phyloP scores from a whole-genome alignment of 1,140 invertebrate species.

The Drosophila santomea region DNA sequence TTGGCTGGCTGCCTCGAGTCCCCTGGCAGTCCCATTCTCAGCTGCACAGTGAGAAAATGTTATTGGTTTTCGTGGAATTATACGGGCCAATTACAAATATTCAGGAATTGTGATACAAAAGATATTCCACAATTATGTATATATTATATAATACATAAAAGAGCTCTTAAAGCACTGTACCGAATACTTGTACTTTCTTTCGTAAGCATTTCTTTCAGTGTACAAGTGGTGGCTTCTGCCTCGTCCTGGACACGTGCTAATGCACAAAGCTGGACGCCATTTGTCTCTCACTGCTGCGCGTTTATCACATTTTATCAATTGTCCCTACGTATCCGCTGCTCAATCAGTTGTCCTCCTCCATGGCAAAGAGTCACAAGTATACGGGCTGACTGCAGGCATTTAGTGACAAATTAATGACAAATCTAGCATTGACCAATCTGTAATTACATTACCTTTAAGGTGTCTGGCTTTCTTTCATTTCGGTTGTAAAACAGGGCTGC shows the following conservation, averaged over 20 bases:
- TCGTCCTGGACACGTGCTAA: slow-evolving; percentile 56
- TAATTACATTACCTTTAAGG: slow-evolving; percentile 73
- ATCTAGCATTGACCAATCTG: slow-evolving; percentile 81
- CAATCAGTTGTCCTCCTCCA: slow-evolving; percentile 61
- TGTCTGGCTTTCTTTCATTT: neutral
- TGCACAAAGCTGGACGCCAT: slow-evolving; percentile 74
- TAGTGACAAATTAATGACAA: slow-evolving; percentile 81
- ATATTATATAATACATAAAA: too few species aligned
- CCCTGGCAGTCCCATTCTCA: slow-evolving; percentile 22
- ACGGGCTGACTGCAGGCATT: slow-evolving; percentile 29
- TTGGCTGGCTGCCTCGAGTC: slow-evolving; percentile 58
- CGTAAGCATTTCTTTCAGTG: slow-evolving; percentile 2
- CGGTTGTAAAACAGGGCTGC: slow-evolving; percentile 10
- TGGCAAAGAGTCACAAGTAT: slow-evolving; percentile 3
- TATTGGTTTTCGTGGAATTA: too few species aligned
- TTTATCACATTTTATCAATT: slow-evolving; percentile 83
- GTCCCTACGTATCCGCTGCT: slow-evolving; percentile 74
- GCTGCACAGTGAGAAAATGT: slow-evolving; percentile 8
- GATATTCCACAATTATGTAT: too few species aligned
- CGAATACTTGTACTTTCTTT: too few species aligned
- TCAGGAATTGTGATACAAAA: too few species aligned
- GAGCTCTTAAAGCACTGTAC: too few species aligned
- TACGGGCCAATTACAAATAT: too few species aligned
- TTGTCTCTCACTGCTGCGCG: slow-evolving; percentile 64
- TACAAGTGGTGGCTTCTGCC: neutral